Base-by-base conservation (phyloP, 2,797 vertebrate genomes). In the Sylvia borin region DNA sequence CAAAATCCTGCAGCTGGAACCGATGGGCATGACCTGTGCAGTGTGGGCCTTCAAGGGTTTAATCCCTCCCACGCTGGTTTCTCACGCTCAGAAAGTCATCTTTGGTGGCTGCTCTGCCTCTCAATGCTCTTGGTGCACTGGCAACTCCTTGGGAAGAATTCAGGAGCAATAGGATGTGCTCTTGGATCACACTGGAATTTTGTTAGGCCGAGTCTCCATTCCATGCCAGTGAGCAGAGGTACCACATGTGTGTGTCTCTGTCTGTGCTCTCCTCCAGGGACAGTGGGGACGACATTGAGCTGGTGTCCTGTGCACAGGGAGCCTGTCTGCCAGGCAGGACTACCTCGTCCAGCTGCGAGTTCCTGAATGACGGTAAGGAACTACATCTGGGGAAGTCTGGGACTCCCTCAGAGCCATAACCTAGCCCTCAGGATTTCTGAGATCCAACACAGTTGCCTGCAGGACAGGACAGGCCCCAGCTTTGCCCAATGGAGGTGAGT, bases 271-370 rank as follows among this genome's bases (percentile, higher is more conserved):
- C 71, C 95, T 94, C 29, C 97, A 99, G 99, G 78, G 99, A 99
- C 98, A 99, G 99, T 2, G 99, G 99, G 42, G 99, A 99, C 3
- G 99, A 99, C 93, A 98, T 99, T 0, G 99, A 99, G 97, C 97
- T 99, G 91, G 97, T 98, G 15, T 99, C 99, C 26, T 99, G 99
- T 76, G 95, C 97, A n/a, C 99, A 98, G 48, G 99, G 98, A 62
- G 98, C 98, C 87, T 98, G 98, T 92, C 98, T 97, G 98, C 98
- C 97, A 67, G 98, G 98, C 97, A 98, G 98, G 55, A 97, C 98
- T 86, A 97, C 99, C 77, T 99, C 99, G 22, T 99, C 99, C 97
- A 99, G 99, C 98, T 99, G 99, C 21, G 99, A 99, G 97, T 98
- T 99, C 85, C 98, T 99, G 81, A 98, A 98, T 10, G 99, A 99